phyloP scores from a whole-genome alignment of 2,888 invertebrate species.

The Volucella inflata region DNA sequence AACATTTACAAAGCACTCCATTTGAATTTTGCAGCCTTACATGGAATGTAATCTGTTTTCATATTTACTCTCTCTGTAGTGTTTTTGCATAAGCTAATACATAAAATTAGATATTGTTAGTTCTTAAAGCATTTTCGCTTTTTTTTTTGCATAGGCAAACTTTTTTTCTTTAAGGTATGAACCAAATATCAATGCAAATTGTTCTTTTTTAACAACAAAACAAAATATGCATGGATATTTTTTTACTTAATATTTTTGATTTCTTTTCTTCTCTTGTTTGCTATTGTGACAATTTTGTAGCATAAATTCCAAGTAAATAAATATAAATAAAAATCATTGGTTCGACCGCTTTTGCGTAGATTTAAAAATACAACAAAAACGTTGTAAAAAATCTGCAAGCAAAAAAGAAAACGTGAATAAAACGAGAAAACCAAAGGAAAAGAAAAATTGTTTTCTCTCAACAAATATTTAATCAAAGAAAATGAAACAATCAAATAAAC shows the following conservation, averaged over 20 bases:
- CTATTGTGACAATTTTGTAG: not conserved
- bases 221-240: constrained; percentile 3
- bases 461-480: not conserved
- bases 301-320: not conserved
- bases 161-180: not conserved
- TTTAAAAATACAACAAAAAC: constrained; percentile 75
- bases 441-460: not conserved
- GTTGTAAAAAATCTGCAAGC: constrained; percentile 78
- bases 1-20: constrained; percentile 70
- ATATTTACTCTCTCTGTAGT: not conserved
- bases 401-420: constrained; percentile 51
- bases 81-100: not conserved
- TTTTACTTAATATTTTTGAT: not conserved
- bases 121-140: not conserved
- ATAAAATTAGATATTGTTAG: not conserved
- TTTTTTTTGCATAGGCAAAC: not conserved
- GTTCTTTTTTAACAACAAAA: constrained; percentile 26
- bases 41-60: constrained; percentile 18
- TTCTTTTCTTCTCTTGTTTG: not conserved
- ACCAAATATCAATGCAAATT: not conserved
- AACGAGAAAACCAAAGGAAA: constrained; percentile 12
- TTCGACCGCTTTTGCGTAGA: constrained; percentile 24
- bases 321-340: constrained; percentile 2
- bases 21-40: constrained; percentile 51
- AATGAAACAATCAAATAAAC: too few species aligned